Base-by-base conservation (phyloP, 2,113 vertebrate genomes). In the Chrysochloris asiatica region DNA sequence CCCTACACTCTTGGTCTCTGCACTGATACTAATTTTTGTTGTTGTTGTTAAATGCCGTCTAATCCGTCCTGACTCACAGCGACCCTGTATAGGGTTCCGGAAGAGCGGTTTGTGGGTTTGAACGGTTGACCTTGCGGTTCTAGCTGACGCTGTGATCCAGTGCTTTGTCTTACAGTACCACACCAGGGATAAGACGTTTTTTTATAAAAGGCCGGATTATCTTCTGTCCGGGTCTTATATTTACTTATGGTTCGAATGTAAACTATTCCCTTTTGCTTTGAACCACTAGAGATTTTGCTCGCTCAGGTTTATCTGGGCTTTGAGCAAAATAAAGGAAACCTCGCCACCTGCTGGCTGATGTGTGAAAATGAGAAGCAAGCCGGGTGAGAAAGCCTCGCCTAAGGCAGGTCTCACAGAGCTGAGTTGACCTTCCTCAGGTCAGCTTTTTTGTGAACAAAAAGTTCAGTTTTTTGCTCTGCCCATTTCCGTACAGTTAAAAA, bases 301-400 rank as follows among this genome's bases (percentile, higher is more conserved):
- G 26, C 24, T 30, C 50, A 38, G 14, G 28, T 67, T 52, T 48
- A n/a, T 14, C 75, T 1, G 65, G 41, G 8, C n/a, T 71, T 85
- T 50, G 41, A 92, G 65, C 78, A 95, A 92, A 86, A 88, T 85
- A 79, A n/a, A 88, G 85, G 54, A 79, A 83, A 88, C 7, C 19
- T 86, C 45, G 91, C 96, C 96, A 90, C 83, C 96, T 95, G 76
- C 79, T 96, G 96, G 95, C 72, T 36, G 59, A 47, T 47, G 19
- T 72, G 63, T 56, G 26, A n/a, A 22, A 73, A 5, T 28, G 79
- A 24, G 73, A 17, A 45, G n/a, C 7, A 10, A n/a, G 10, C 26
- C 3, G 22, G 2, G 9, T n/a, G 12, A 63, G 30, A 36, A 67
- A 3, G 6, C 21, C 3, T 56, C 11, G 21, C 21, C 17, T 71